Percentiles rank a stretch among this genome's conserved stretches.
phyloP scores from a whole-genome alignment of 1,140 invertebrate genomes.

The Manduca sexta region DNA sequence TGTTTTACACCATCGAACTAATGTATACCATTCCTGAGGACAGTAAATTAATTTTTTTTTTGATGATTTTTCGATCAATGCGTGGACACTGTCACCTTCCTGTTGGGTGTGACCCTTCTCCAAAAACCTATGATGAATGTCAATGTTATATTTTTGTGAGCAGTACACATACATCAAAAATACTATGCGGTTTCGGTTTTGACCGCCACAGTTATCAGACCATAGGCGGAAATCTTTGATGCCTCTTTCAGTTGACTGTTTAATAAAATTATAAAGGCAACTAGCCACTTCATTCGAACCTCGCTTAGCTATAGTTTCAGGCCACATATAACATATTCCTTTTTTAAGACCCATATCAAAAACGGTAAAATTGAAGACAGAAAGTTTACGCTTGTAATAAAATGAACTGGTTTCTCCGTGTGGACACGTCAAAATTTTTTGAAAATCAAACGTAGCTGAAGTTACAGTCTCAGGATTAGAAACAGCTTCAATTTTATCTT shows the following conservation, averaged over 20 bases:
- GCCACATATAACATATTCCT: background rate
- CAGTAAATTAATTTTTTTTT: background rate
- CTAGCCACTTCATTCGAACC: background rate
- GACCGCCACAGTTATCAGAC: background rate
- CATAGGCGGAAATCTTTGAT: background rate
- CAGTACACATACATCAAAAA: background rate
- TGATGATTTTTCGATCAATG: background rate
- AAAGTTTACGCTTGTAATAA: background rate
- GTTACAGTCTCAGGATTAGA: no score
- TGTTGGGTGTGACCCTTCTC: background rate
- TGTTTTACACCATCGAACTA: background rate
- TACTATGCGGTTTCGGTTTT: background rate
- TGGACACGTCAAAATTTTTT: background rate
- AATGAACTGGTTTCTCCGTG: background rate
- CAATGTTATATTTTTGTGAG: background rate
- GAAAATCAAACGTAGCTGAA: constrained; percentile 1
- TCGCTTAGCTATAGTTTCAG: background rate
- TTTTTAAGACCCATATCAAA: background rate
- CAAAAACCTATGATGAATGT: background rate
- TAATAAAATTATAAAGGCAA: background rate
- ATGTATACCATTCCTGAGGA: background rate
- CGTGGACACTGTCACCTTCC: background rate
- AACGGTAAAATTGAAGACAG: background rate
- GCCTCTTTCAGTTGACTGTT: background rate
- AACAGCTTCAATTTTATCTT: no score